Evolutionary conservation across 2,888 invertebrate genomes (phyloP).

Genomic region (Oxytorus armatus): DNA sequence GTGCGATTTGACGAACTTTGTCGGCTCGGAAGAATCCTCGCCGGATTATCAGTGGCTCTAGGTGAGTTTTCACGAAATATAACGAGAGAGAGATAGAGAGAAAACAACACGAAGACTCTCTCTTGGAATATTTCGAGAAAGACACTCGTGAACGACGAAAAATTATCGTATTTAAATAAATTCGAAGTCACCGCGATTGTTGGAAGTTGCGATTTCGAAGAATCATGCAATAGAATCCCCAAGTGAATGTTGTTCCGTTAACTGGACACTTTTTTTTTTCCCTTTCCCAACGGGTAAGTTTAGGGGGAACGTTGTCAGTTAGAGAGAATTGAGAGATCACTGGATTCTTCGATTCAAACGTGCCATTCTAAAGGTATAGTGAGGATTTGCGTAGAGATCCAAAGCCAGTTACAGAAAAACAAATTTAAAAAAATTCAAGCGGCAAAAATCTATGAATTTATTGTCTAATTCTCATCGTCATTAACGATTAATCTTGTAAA

Average conservation of each 20-base stretch:
- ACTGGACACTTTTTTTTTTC: background rate
- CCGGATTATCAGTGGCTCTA: slow-evolving; percentile 68
- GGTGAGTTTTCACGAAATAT: background rate
- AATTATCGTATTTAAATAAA: background rate
- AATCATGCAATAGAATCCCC: background rate
- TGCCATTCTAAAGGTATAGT: slow-evolving; percentile 59
- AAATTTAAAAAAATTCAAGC: background rate
- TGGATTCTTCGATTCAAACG: slow-evolving; percentile 59
- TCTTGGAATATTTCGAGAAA: too few species aligned
- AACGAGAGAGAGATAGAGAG: background rate
- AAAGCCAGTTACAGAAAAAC: slow-evolving; percentile 61
- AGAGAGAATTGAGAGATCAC: slow-evolving; percentile 1
- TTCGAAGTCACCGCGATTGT: background rate
- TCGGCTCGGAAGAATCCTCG: slow-evolving; percentile 63
- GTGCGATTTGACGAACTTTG: slow-evolving; percentile 67
- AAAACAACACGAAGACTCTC: background rate
- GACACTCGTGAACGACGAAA: too few species aligned
- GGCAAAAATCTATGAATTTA: slow-evolving; percentile 46
- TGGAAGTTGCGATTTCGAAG: background rate
- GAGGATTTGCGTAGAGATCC: slow-evolving; percentile 14
- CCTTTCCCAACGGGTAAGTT: background rate
- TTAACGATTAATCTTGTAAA: slow-evolving; percentile 57
- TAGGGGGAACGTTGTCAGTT: background rate
- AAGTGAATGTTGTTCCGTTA: background rate
- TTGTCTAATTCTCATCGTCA: slow-evolving; percentile 55